These are phyloP conservation scores for Takifugu flavidus DNA, from an alignment of 2,113 vertebrate species.

Conservation along the genomic window DNA sequence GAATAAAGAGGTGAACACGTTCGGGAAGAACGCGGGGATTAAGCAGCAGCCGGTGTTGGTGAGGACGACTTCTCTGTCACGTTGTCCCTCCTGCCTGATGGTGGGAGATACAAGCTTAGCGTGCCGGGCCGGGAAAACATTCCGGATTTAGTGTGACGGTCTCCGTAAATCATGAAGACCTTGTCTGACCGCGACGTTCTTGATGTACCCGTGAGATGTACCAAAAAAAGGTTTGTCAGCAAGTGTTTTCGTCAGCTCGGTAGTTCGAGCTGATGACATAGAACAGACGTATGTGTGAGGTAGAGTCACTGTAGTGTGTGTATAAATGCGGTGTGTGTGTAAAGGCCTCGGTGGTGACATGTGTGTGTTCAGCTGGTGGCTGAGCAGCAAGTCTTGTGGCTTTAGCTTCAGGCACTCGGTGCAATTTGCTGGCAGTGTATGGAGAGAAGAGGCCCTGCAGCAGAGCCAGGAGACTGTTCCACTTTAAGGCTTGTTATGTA, in stretches of 20 bases:
- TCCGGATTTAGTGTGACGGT: conserved; percentile 12
- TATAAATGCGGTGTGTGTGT: conserved; percentile 6
- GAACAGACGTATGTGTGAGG: conserved; percentile 1
- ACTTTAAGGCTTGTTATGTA: conserved; percentile 24
- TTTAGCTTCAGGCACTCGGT: conserved; percentile 29
- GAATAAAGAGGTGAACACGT: neutral
- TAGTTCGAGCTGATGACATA: neutral
- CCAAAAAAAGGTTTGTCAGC: neutral
- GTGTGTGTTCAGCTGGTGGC: conserved; percentile 11
- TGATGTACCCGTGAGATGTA: neutral
- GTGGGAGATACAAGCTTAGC: conserved; percentile 12
- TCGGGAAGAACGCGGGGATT: conserved; percentile 6
- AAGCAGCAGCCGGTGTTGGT: conserved; percentile 11
- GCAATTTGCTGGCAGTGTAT: conserved; percentile 36
- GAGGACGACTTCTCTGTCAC: conserved; percentile 26
- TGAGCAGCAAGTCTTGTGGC: conserved; percentile 24
- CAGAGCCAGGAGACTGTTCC: conserved; percentile 24
- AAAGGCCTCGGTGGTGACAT: neutral
- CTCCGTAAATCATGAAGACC: conserved; percentile 14
- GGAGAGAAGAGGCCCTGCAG: conserved; percentile 26
- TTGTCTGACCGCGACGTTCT: neutral
- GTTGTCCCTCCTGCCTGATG: conserved; percentile 19
- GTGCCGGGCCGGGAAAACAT: conserved; percentile 16
- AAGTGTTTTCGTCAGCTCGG: neutral
- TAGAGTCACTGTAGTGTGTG: neutral